Base-by-base conservation (phyloP, 1,140 invertebrate species). In the Euborellia annulipes region DNA sequence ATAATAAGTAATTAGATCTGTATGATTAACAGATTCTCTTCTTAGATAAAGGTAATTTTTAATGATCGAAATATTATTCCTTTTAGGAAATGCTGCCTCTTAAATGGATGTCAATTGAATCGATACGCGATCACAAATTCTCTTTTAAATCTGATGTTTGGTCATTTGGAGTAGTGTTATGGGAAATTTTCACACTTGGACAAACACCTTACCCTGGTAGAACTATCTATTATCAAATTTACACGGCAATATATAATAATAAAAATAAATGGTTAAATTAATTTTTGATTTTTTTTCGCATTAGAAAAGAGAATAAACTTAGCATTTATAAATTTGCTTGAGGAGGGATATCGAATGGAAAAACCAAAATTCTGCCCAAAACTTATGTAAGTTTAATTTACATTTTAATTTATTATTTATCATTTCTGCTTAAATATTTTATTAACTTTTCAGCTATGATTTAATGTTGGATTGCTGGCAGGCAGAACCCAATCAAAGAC, bases 111-210 rank as follows among this genome's bases (percentile, higher is more conserved):
- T 82, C 85, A 0, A 78, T 81, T 0, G 88, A 92, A 65, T 84
- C 82, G 1, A 60, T 90, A 22, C 76, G 81, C 3, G 85, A 91
- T 63, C 85, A 89, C 51, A 69, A 90, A 4, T 91, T 90, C 58
- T 91, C 86, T 9, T 82, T 76, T 50, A 86, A 89, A 67, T 86
- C 83, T 11, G 87, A 90, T 64, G 84, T 89, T 2, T 93, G 89
- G 89, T 85, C 85, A 17, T 92, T 82, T 61, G 88, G 89, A 1
- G 72, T 92, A 1, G 71, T 93, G 2, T 64, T 91, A 13, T 93
- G 89, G 85, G 89, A 93, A 62, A 70, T 93, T 51, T 75, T 85
- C 1, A 93, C 85, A 0, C 62, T 92, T 37, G 88, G 82, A 42
- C 74, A 78, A 0, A 76, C 75, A 2, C 82, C 82, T 4, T 86